A percentile compares a stretch with the other conserved stretches of the same genome.
Evolutionary conservation across 2,113 vertebrate genomes (phyloP).

Genomic region (Pleuronectes platessa): DNA sequence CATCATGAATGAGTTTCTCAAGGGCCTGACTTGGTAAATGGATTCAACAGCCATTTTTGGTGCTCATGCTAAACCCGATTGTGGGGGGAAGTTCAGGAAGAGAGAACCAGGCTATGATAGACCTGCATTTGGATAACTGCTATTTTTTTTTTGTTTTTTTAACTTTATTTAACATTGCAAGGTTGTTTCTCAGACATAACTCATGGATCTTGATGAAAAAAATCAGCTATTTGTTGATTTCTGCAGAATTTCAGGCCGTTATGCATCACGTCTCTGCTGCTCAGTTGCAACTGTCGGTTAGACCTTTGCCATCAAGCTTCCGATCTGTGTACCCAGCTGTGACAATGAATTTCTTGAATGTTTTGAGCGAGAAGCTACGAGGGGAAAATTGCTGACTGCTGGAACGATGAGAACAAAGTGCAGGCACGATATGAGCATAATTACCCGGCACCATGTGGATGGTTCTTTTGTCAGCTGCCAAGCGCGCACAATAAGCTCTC

Average conservation of each 20-base stretch:
- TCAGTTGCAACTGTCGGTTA: constrained; percentile 44
- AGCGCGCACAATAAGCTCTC: constrained; percentile 16
- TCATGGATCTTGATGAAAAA: no score
- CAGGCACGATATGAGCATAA: constrained; percentile 28
- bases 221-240: constrained; percentile 38
- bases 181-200: no score
- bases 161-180: no score
- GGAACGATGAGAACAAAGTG: constrained; percentile 38
- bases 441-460: constrained; percentile 34
- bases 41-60: no score
- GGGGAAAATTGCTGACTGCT: constrained; percentile 35
- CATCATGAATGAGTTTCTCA: no score
- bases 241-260: constrained; percentile 5
- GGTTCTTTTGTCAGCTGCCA: constrained; percentile 30
- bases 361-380: not conserved
- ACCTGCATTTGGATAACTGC: no score
- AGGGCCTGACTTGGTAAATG: no score
- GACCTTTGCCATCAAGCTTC: constrained; percentile 43
- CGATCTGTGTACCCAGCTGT: constrained; percentile 63
- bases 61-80: no score
- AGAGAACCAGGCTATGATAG: no score
- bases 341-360: constrained; percentile 51
- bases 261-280: constrained; percentile 14
- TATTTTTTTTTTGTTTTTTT: no score
- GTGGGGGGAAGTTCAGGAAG: no score